These are phyloP conservation scores for Scyliorhinus canicula DNA, from an alignment of 2,797 vertebrate genomes.

Conservation along the genomic window DNA sequence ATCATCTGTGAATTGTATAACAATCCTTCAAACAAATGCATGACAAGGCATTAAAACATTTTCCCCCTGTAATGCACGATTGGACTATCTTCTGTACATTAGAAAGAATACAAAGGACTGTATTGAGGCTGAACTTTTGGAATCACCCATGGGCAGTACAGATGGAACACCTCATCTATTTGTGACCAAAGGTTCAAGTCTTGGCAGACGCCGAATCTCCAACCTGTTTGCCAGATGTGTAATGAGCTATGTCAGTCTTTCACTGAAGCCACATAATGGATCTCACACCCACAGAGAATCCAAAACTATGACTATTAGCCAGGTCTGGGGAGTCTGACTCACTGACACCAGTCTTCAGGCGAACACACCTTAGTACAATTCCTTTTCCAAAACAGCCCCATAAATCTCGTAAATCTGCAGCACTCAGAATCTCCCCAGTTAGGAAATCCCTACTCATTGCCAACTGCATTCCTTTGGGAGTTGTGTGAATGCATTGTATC, in stretches of 20 bases:
- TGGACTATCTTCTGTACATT: background rate
- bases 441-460: background rate
- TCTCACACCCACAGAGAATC: background rate
- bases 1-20: background rate
- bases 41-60: background rate
- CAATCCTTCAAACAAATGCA: background rate
- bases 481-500: background rate
- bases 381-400: background rate
- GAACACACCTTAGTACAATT: constrained; percentile 12
- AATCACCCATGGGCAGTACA: background rate
- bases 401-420: background rate
- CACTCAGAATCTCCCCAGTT: background rate
- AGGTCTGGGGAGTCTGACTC: constrained; percentile 13
- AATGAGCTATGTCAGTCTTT: background rate
- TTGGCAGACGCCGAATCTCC: background rate
- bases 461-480: background rate
- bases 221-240: constrained; percentile 5
- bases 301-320: background rate
- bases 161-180: constrained; percentile 13
- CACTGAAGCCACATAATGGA: constrained; percentile 7
- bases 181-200: constrained; percentile 9
- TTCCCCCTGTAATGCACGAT: background rate
- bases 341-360: constrained; percentile 14
- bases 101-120: background rate
- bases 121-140: background rate